Percentiles rank a stretch among this genome's conserved stretches.
Conservation (phyloP, 35 echinoderm and acorn worm species). For the Diadema setosum region DNA sequence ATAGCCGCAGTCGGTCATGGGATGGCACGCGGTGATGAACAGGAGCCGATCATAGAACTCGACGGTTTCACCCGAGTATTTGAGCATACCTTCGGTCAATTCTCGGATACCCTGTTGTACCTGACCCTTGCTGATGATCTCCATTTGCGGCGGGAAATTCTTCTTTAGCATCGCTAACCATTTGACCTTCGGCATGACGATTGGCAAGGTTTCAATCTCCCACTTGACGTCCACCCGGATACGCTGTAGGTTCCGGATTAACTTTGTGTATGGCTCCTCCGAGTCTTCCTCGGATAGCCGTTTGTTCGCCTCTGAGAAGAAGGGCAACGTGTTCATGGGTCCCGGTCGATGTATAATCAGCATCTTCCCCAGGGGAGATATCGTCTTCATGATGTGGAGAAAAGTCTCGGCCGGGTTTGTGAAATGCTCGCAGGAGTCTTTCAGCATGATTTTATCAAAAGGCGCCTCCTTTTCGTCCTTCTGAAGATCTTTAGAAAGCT, state of each 20-base stretch:
- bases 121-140: slow-evolving; percentile 66
- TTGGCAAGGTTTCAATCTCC: slow-evolving; percentile 87
- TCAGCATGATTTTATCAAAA: slow-evolving; percentile 93
- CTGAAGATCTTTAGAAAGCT: slow-evolving; percentile 60
- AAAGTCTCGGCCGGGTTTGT: slow-evolving; percentile 69
- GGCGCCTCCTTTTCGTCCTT: slow-evolving; percentile 55
- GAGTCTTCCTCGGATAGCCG: slow-evolving; percentile 67
- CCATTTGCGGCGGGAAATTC: slow-evolving; percentile 94
- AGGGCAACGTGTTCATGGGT: slow-evolving; percentile 88
- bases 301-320: slow-evolving; percentile 72
- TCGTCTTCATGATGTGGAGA: slow-evolving; percentile 65
- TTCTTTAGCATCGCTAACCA: slow-evolving; percentile 93
- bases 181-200: slow-evolving; percentile 95
- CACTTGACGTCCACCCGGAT: slow-evolving; percentile 86
- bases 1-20: slow-evolving; percentile 68
- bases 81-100: slow-evolving; percentile 96
- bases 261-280: slow-evolving; percentile 86
- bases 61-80: slow-evolving; percentile 92
- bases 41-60: slow-evolving; percentile 95
- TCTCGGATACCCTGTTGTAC: slow-evolving; percentile 77
- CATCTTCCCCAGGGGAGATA: slow-evolving; percentile 54
- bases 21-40: slow-evolving; percentile 82
- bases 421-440: slow-evolving; percentile 87
- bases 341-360: slow-evolving; percentile 89
- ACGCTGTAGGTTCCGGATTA: slow-evolving; percentile 68